These are phyloP conservation scores for Ploceus nigricollis DNA, from an alignment of 2,113 vertebrate species.

Conservation along the genomic window DNA sequence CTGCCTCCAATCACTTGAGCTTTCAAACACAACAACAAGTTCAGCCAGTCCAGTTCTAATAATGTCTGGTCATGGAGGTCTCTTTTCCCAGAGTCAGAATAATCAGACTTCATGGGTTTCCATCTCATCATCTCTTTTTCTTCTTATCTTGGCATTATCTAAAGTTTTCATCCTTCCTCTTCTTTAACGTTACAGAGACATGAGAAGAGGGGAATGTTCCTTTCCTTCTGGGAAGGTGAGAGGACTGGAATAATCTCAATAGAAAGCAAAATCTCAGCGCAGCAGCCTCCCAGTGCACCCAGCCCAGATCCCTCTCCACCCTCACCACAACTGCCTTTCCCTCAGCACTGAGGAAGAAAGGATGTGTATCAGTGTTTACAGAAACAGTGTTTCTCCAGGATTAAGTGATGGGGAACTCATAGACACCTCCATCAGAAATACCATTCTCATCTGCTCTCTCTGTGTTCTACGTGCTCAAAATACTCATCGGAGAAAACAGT, in stretches of 20 bases:
- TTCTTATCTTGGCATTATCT: neutral
- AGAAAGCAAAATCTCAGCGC: neutral
- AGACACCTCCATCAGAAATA: neutral
- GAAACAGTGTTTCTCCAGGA: neutral
- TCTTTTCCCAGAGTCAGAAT: neutral
- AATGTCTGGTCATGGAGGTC: neutral
- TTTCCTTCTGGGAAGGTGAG: neutral
- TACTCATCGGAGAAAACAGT: conserved; percentile 47
- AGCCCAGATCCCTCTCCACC: neutral
- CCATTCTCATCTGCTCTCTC: conserved; percentile 3
- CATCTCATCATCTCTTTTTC: neutral
- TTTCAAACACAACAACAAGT: neutral
- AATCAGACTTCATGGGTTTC: neutral
- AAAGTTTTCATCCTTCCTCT: neutral
- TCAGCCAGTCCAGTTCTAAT: neutral
- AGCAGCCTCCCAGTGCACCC: neutral
- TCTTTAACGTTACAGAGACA: neutral
- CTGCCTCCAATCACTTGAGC: neutral
- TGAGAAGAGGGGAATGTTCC: neutral
- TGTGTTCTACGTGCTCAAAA: conserved; percentile 51
- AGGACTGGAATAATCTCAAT: neutral
- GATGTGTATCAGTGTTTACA: neutral
- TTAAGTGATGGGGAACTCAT: neutral
- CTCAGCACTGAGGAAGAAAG: neutral
- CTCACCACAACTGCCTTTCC: neutral